Conservation (phyloP, 2,888 invertebrate genomes). For the Phyllotreta striolata region DNA sequence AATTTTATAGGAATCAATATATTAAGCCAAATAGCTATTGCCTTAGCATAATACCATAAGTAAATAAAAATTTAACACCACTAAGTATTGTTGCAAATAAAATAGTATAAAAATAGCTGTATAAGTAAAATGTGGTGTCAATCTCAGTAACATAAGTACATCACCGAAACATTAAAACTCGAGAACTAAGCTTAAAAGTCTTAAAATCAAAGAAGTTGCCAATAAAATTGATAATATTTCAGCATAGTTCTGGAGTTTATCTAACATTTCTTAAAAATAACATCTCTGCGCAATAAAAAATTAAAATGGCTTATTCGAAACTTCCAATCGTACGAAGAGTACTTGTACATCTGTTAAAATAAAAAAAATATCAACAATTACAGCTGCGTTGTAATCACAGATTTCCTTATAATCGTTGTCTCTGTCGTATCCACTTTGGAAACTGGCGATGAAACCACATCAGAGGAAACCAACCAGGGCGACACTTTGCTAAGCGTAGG, state of each 20-base stretch:
- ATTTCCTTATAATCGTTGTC: constrained; percentile 78
- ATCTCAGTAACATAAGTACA: no score
- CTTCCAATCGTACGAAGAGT: constrained; percentile 8
- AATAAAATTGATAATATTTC: constrained; percentile 6
- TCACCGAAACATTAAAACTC: constrained; percentile 15
- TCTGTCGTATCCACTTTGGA: constrained; percentile 70
- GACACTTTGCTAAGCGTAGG: constrained; percentile 75
- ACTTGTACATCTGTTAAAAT: constrained; percentile 11
- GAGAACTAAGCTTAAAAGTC: constrained; percentile 15
- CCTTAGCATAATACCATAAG: constrained; percentile 14
- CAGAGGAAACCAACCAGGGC: constrained; percentile 84
- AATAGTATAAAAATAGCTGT: no score
- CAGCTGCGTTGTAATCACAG: constrained; percentile 87
- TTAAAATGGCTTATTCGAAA: constrained; percentile 1
- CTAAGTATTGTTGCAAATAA: no score
- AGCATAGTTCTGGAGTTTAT: constrained; percentile 18
- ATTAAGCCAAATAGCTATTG: constrained; percentile 19
- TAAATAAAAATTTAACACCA: background rate
- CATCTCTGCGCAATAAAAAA: background rate
- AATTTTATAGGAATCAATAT: constrained; percentile 23
- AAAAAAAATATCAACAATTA: constrained; percentile 52
- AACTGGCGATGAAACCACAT: constrained; percentile 68
- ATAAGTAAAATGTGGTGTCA: no score
- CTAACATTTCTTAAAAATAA: background rate
- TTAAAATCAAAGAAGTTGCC: constrained; percentile 13